Conservation (phyloP, 2,888 invertebrate genomes). For the Rhagophthalmus giganteus region DNA sequence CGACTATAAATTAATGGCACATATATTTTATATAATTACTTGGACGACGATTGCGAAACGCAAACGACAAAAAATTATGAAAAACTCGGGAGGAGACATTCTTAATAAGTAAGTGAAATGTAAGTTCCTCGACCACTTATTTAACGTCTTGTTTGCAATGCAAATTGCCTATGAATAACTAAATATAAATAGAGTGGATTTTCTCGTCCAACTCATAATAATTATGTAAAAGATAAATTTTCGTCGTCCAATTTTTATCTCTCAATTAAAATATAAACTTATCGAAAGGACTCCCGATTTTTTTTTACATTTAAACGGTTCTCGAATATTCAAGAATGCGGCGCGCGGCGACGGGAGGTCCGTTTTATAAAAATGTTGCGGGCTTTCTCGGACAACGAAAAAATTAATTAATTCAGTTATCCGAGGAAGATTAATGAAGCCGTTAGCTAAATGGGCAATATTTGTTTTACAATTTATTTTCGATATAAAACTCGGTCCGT, state of each 20-base stretch:
- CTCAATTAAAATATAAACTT: too few relatives aligned
- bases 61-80: not conserved
- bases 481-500: too few relatives aligned
- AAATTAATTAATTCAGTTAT: not conserved
- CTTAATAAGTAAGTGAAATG: not conserved
- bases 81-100: not conserved
- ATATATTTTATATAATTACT: conserved; percentile 1
- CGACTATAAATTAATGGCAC: conserved; percentile 11
- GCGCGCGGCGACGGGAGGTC: not conserved
- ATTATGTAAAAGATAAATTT: too few relatives aligned
- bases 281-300: too few relatives aligned
- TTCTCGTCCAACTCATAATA: too few relatives aligned
- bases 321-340: not conserved
- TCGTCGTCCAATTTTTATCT: too few relatives aligned
- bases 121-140: too few relatives aligned
- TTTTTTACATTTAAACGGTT: too few relatives aligned
- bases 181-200: too few relatives aligned
- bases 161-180: too few relatives aligned
- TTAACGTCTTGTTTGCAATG: too few relatives aligned
- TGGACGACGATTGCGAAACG: not conserved
- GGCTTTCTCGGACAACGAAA: not conserved
- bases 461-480: too few relatives aligned
- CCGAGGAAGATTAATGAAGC: not conserved
- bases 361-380: not conserved
- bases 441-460: not conserved